These are phyloP conservation scores for Drosophila asahinai DNA, from an alignment of 1,140 invertebrate genomes.

Conservation along the genomic window DNA sequence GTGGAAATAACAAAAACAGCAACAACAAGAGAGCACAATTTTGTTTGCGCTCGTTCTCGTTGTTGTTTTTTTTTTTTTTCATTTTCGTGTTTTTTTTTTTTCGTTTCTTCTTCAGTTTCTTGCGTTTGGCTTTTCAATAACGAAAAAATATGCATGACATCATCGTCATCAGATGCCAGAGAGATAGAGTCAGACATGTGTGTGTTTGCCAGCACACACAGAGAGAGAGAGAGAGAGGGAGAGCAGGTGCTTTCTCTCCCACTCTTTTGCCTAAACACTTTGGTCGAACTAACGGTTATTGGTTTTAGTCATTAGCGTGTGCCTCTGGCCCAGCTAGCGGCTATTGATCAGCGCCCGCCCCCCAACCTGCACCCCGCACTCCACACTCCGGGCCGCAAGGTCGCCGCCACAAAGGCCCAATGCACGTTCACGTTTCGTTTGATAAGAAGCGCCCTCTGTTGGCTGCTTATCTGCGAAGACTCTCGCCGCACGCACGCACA, in stretches of 20 bases:
- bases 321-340: neutral
- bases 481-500: conserved; percentile 1
- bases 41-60: conserved; percentile 44
- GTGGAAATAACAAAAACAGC: conserved; percentile 2
- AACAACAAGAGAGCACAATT: conserved; percentile 30
- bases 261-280: neutral
- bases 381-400: conserved; percentile 13
- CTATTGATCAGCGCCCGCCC: conserved; percentile 17
- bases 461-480: conserved; percentile 13
- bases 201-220: conserved; percentile 16
- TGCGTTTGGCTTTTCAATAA: conserved; percentile 70
- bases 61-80: conserved; percentile 7
- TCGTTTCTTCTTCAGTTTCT: conserved; percentile 57
- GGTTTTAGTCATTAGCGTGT: conserved; percentile 21
- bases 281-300: conserved; percentile 41
- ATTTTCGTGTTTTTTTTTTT: conserved; percentile 32
- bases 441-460: conserved; percentile 19
- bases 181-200: conserved; percentile 41
- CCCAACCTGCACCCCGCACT: neutral
- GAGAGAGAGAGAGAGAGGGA: neutral
- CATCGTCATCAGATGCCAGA: conserved; percentile 56
- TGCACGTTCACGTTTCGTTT: conserved; percentile 28
- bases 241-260: conserved; percentile 28
- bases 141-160: conserved; percentile 83
- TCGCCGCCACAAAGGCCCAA: conserved; percentile 15